These are phyloP conservation scores for Valencia hispanica DNA, from an alignment of 2,797 vertebrate genomes.

Conservation along the genomic window DNA sequence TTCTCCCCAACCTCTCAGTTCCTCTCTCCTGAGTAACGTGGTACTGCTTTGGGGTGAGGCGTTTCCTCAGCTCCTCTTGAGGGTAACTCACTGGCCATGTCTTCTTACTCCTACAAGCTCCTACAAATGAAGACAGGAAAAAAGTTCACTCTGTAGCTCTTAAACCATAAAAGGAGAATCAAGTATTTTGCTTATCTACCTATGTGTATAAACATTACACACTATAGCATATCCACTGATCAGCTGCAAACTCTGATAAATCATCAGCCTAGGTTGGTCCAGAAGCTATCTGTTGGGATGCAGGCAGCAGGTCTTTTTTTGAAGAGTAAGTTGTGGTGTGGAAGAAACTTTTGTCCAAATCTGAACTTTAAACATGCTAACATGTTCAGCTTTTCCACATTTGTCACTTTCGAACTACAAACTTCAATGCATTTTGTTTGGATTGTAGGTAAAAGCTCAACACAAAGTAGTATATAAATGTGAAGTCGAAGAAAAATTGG, in stretches of 20 bases:
- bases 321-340: neutral
- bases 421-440: neutral
- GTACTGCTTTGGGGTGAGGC: constrained; percentile 91
- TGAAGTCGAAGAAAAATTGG: neutral
- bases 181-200: neutral
- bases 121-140: constrained; percentile 70
- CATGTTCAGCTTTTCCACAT: neutral
- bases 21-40: constrained; percentile 97
- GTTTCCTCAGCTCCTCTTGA: constrained; percentile 90
- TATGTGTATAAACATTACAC: neutral
- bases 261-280: no score
- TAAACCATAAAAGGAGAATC: neutral
- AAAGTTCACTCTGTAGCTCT: neutral
- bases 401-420: neutral
- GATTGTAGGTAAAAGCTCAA: neutral
- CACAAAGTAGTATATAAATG: neutral
- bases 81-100: constrained; percentile 90
- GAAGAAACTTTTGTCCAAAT: no score
- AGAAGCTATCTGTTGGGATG: neutral
- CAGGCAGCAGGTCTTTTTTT: neutral
- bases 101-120: constrained; percentile 90
- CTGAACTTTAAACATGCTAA: neutral
- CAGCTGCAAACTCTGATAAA: neutral
- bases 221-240: neutral
- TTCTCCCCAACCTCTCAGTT: constrained; percentile 88